These are phyloP conservation scores for Plutella xylostella DNA, from an alignment of 2,888 invertebrate species.

Conservation along the genomic window DNA sequence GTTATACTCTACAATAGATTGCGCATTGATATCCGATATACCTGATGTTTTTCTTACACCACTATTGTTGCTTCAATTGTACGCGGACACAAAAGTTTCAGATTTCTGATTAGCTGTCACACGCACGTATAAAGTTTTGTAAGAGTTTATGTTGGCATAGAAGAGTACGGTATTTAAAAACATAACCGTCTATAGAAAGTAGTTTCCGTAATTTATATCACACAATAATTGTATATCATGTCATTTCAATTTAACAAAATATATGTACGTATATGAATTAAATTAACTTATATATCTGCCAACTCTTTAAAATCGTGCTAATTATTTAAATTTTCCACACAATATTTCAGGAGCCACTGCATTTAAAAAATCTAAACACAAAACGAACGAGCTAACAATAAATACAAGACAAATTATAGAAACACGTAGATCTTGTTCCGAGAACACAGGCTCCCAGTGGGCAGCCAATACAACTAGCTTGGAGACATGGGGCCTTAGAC, in stretches of 20 bases:
- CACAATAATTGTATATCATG: too few relatives aligned
- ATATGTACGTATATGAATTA: too few relatives aligned
- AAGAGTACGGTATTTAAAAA: too few relatives aligned
- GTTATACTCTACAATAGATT: conserved; percentile 50
- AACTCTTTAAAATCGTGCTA: too few relatives aligned
- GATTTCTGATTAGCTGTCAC: conserved; percentile 37
- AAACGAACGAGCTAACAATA: conserved; percentile 1
- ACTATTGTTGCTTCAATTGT: conserved; percentile 27
- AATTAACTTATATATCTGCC: too few relatives aligned
- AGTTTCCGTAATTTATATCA: too few relatives aligned
- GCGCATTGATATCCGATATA: conserved; percentile 60
- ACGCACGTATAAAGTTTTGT: conserved; percentile 4
- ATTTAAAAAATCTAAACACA: background rate
- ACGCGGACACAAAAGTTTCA: conserved; percentile 33
- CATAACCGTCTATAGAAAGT: too few relatives aligned
- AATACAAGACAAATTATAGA: background rate
- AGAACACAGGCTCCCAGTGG: conserved; percentile 32
- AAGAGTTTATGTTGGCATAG: too few relatives aligned
- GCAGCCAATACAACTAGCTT: conserved; percentile 36
- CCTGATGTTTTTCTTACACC: conserved; percentile 49
- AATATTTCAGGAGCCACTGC: background rate
- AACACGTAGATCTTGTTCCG: background rate
- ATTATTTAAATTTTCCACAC: too few relatives aligned
- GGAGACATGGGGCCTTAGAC: conserved; percentile 38
- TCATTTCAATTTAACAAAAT: too few relatives aligned